phyloP scores from a whole-genome alignment of 2,113 vertebrate genomes.

The Oceanodroma tethys region DNA sequence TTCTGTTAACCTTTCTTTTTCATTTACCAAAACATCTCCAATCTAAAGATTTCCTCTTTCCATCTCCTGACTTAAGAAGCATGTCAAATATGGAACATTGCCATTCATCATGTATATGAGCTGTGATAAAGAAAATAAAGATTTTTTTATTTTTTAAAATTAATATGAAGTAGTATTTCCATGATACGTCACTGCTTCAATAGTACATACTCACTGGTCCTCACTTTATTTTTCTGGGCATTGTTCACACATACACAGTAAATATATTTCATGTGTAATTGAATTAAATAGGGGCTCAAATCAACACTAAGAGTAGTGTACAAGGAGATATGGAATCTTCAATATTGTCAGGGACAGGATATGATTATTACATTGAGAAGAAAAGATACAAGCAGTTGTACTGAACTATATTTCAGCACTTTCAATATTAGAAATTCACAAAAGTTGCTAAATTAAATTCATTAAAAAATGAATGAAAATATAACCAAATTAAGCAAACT shows the following conservation, averaged over 20 bases:
- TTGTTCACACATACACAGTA: not conserved
- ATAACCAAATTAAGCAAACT: conserved; percentile 21
- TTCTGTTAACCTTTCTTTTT: conserved; percentile 35
- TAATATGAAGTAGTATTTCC: not conserved
- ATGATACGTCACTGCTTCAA: not conserved
- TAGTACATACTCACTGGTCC: not conserved
- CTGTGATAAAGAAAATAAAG: not conserved
- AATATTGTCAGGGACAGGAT: not conserved
- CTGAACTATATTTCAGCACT: not conserved
- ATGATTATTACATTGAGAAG: not conserved
- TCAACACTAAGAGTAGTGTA: not conserved
- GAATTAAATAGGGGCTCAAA: conserved; percentile 15
- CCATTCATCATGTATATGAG: not conserved
- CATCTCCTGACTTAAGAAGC: not conserved
- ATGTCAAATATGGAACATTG: not conserved
- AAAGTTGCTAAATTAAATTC: not conserved
- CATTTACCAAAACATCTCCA: conserved; percentile 14
- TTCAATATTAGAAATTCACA: not conserved
- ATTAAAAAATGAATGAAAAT: not conserved
- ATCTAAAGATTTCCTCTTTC: conserved; percentile 15
- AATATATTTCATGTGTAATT: not conserved
- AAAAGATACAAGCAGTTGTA: conserved; percentile 1
- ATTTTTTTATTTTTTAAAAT: not conserved
- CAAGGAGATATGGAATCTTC: conserved; percentile 3
- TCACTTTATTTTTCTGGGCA: not conserved